phyloP scores from a whole-genome alignment of 2,113 vertebrate species.

The Gobio gobio region DNA sequence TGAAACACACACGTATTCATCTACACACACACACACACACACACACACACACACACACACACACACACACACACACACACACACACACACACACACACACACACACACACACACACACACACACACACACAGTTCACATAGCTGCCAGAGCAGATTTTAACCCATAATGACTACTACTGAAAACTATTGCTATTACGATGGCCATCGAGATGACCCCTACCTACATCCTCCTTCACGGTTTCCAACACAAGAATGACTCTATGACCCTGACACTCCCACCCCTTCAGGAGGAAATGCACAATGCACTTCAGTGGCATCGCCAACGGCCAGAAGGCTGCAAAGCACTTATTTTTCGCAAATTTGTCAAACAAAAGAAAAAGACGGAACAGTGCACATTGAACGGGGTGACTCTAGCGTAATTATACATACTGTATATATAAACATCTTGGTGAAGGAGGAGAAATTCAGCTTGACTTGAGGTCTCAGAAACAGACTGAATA shows the following conservation, averaged over 20 bases:
- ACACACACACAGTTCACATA: constrained; percentile 84
- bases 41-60: constrained; percentile 79
- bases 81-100: constrained; percentile 43
- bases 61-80: constrained; percentile 78
- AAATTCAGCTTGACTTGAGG: constrained; percentile 84
- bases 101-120: constrained; percentile 60
- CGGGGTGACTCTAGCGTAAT: constrained; percentile 77
- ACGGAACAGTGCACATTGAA: constrained; percentile 86
- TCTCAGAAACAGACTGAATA: constrained; percentile 7
- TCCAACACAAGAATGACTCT: constrained; percentile 56
- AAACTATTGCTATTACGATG: constrained; percentile 87
- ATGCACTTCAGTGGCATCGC: constrained; percentile 88
- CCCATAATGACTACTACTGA: constrained; percentile 82
- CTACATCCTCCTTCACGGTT: constrained; percentile 88
- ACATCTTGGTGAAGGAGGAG: constrained; percentile 84
- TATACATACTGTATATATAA: too few relatives aligned
- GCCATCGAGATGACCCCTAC: constrained; percentile 74
- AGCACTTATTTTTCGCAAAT: constrained; percentile 77
- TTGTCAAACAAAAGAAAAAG: constrained; percentile 55
- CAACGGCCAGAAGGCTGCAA: constrained; percentile 86
- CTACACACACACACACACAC: constrained; percentile 34
- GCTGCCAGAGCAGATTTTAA: constrained; percentile 87
- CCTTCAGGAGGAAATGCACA: constrained; percentile 85
- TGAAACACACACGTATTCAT: constrained; percentile 37
- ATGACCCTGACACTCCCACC: constrained; percentile 77